These are phyloP conservation scores for Branchipolynoe longqiensis DNA, from an alignment of 2,888 invertebrate species.

Conservation along the genomic window DNA sequence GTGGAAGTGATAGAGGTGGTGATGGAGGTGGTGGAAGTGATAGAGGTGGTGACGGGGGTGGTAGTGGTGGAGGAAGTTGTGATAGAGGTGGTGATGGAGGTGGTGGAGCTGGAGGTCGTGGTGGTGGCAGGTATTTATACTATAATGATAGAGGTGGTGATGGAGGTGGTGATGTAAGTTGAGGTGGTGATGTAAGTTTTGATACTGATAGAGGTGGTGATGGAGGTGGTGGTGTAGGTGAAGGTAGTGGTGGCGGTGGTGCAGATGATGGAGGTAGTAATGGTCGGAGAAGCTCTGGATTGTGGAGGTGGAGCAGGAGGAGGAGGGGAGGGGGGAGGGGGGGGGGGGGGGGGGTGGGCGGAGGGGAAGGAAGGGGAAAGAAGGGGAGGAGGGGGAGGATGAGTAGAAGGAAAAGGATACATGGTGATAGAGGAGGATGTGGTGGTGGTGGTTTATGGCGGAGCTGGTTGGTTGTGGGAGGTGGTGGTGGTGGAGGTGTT, in stretches of 20 bases:
- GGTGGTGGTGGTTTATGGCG: constrained; percentile 2
- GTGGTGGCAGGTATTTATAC: too few relatives aligned
- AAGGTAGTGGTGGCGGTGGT: background rate
- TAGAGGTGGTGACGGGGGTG: too few relatives aligned
- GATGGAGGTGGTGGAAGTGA: too few relatives aligned
- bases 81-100: too few relatives aligned
- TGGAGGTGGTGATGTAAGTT: too few relatives aligned
- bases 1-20: too few relatives aligned
- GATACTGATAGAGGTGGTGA: background rate
- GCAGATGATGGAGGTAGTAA: background rate
- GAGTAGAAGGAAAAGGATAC: background rate
- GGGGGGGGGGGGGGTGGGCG: background rate
- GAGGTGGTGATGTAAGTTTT: too few relatives aligned
- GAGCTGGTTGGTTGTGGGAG: background rate
- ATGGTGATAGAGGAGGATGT: background rate
- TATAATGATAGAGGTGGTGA: too few relatives aligned
- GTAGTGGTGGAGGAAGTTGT: too few relatives aligned
- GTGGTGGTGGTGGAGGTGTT: background rate
- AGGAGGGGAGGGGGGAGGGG: background rate
- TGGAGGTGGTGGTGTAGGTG: background rate
- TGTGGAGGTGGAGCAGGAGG: background rate
- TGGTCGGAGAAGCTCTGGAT: background rate
- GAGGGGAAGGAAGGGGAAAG: constrained; percentile 1
- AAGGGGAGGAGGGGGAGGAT: background rate
- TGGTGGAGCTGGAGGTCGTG: too few relatives aligned